A percentile compares a stretch with the other conserved stretches of the same genome.
phyloP scores from a whole-genome alignment of 2,797 vertebrate species.

The Heteromormyrus szaboi region DNA sequence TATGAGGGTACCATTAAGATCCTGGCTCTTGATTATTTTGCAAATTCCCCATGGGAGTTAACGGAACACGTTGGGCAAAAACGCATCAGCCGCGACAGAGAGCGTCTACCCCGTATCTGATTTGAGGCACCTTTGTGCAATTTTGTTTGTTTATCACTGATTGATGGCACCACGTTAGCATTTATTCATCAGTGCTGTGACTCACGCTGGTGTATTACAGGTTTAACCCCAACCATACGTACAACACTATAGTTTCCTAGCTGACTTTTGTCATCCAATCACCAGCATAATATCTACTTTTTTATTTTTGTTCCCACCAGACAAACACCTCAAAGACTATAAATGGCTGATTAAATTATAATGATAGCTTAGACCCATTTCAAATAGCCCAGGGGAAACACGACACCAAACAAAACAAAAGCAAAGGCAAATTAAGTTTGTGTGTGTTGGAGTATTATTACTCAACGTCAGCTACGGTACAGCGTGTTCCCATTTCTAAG shows the following conservation, averaged over 20 bases:
- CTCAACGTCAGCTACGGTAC: slow-evolving; percentile 47
- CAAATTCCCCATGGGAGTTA: slow-evolving; percentile 51
- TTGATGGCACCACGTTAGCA: slow-evolving; percentile 40
- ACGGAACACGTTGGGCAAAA: not conserved
- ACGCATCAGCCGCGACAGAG: slow-evolving; percentile 20
- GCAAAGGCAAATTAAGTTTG: slow-evolving; percentile 62
- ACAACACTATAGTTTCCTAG: slow-evolving; percentile 57
- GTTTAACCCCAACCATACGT: slow-evolving; percentile 49
- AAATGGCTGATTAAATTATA: slow-evolving; percentile 69
- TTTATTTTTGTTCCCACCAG: slow-evolving; percentile 25
- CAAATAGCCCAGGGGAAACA: slow-evolving; percentile 61
- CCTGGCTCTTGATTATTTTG: slow-evolving; percentile 60
- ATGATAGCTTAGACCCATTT: slow-evolving; percentile 58
- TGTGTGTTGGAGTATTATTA: slow-evolving; percentile 52
- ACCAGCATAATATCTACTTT: slow-evolving; percentile 33
- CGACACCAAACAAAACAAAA: slow-evolving; percentile 60
- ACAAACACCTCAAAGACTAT: slow-evolving; percentile 49
- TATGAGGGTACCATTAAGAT: slow-evolving; percentile 64
- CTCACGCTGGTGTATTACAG: slow-evolving; percentile 54
- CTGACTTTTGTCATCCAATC: slow-evolving; percentile 60
- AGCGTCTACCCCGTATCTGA: not conserved
- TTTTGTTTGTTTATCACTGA: slow-evolving; percentile 39
- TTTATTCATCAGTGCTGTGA: slow-evolving; percentile 52
- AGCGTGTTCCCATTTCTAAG: not conserved
- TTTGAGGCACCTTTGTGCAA: not conserved